These are phyloP conservation scores for Chanos chanos DNA, from an alignment of 2,797 vertebrate species.

Conservation along the genomic window DNA sequence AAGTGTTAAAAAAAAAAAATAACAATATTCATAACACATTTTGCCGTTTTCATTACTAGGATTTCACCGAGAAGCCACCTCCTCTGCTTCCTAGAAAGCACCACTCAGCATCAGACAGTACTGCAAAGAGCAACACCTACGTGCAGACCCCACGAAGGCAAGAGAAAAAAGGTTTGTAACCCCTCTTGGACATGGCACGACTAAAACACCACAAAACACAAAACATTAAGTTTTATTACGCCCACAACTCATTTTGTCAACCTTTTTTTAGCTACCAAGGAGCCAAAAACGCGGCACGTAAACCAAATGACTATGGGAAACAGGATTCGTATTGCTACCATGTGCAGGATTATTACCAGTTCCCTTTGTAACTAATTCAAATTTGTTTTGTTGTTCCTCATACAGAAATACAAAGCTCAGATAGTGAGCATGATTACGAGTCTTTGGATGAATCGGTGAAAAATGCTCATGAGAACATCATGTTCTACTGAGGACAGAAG, in stretches of 20 bases:
- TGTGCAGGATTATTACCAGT: too few species aligned
- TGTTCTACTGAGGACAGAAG: slow-evolving; percentile 52
- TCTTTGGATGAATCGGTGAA: slow-evolving; percentile 50
- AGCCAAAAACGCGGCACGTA: too few species aligned
- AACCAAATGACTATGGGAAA: too few species aligned
- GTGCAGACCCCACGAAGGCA: slow-evolving; percentile 15
- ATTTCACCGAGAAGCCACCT: slow-evolving; percentile 18
- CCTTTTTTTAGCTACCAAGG: too few species aligned
- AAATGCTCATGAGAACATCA: slow-evolving; percentile 43
- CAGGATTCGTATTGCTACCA: too few species aligned
- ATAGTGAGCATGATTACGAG: slow-evolving; percentile 78
- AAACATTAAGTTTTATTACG: too few species aligned
- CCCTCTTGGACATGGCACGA: not conserved
- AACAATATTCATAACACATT: not conserved
- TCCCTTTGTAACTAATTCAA: too few species aligned
- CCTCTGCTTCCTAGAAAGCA: slow-evolving; percentile 52
- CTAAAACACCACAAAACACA: not conserved
- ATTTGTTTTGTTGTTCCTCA: not conserved
- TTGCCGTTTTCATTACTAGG: slow-evolving; percentile 2
- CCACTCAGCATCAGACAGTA: not conserved
- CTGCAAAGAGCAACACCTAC: slow-evolving; percentile 57
- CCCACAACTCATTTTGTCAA: too few species aligned
- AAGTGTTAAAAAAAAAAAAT: too few species aligned
- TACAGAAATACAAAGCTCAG: slow-evolving; percentile 26
- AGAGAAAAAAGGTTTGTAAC: slow-evolving; percentile 30